Evolutionary conservation across 2,888 invertebrate species (phyloP).

Genomic region (Drosophila sordidula): DNA sequence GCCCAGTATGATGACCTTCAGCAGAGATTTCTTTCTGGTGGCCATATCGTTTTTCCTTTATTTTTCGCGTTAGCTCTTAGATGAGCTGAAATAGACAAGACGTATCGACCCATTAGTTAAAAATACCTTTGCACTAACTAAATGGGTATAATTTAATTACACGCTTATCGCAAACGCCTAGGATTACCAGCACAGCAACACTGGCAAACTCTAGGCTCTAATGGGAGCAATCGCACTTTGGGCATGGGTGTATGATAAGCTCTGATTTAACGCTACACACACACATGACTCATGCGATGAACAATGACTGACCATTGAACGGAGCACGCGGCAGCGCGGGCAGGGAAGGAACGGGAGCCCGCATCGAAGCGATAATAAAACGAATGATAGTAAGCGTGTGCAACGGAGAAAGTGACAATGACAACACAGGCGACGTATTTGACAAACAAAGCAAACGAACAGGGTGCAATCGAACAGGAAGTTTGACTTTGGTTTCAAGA

Average conservation of each 20-base stretch:
- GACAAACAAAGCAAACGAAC: conserved; percentile 31
- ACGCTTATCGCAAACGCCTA: conserved; percentile 28
- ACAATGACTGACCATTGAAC: conserved; percentile 51
- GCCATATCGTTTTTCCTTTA: conserved; percentile 88
- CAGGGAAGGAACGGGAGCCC: conserved; percentile 35
- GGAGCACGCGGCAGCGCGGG: conserved; percentile 12
- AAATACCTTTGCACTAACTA: conserved; percentile 41
- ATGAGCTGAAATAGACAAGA: conserved; percentile 28
- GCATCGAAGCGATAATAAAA: conserved; percentile 61
- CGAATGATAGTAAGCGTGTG: conserved; percentile 36
- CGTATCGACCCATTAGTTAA: conserved; percentile 49
- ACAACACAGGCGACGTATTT: conserved; percentile 33
- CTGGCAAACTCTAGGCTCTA: conserved; percentile 12
- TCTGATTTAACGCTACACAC: conserved; percentile 16
- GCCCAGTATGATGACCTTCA: conserved; percentile 99
- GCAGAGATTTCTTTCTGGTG: conserved; percentile 96
- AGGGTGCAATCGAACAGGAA: conserved; percentile 10
- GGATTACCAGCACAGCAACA: conserved; percentile 35
- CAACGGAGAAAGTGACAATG: conserved; percentile 59
- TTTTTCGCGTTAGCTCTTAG: conserved; percentile 19
- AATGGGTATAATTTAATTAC: conserved; percentile 48
- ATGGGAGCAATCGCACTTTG: conserved; percentile 12
- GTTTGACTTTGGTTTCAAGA: conserved; percentile 6
- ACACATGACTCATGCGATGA: conserved; percentile 41
- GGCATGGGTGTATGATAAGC: conserved; percentile 27